These are phyloP conservation scores for Tyto alba DNA, from an alignment of 2,113 vertebrate species.

Conservation along the genomic window DNA sequence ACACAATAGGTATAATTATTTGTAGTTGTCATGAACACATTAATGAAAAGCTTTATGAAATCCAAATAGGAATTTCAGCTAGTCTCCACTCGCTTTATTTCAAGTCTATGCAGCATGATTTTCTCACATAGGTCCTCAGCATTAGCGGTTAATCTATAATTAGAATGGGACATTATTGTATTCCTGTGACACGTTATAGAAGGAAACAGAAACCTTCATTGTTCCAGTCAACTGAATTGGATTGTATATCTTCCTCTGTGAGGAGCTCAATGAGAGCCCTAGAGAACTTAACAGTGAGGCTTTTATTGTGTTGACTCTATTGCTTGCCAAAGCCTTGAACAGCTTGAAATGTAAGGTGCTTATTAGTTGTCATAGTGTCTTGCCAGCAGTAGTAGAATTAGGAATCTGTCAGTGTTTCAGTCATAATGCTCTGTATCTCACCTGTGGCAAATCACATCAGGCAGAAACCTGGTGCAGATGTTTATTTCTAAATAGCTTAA, in stretches of 20 bases:
- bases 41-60: neutral
- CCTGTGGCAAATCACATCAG: neutral
- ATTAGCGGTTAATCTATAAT: neutral
- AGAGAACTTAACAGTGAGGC: constrained; percentile 14
- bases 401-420: neutral
- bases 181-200: neutral
- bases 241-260: neutral
- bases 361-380: constrained; percentile 1
- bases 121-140: neutral
- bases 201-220: constrained; percentile 16
- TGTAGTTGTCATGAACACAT: neutral
- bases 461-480: neutral
- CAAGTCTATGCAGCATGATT: neutral
- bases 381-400: neutral
- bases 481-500: neutral
- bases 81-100: neutral
- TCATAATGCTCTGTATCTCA: neutral
- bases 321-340: neutral
- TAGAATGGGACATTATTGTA: neutral
- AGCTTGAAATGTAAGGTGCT: constrained; percentile 21
- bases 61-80: neutral
- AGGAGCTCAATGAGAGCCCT: neutral
- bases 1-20: neutral
- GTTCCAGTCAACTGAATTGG: neutral
- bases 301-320: neutral